phyloP scores from a whole-genome alignment of 2,113 vertebrate genomes.

The Nanorana parkeri region DNA sequence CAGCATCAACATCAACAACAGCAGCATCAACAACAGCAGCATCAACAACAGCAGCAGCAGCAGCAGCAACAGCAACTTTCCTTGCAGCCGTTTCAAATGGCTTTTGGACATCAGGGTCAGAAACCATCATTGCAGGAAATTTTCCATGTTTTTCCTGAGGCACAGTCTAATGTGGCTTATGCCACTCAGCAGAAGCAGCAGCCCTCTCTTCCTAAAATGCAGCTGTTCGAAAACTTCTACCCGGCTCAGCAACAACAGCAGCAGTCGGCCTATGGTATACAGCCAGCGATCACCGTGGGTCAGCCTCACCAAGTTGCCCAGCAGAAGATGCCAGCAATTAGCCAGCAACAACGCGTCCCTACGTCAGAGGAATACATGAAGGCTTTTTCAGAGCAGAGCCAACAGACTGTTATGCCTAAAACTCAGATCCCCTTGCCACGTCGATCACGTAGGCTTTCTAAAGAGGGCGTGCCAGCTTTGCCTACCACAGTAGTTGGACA shows the following conservation, averaged over 20 bases:
- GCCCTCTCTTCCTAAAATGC: constrained; percentile 64
- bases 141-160: constrained; percentile 86
- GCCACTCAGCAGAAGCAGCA: constrained; percentile 62
- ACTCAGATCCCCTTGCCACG: constrained; percentile 83
- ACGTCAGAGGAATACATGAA: constrained; percentile 75
- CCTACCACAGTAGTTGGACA: constrained; percentile 63
- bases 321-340: constrained; percentile 79
- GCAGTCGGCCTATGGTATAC: constrained; percentile 73
- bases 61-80: constrained; percentile 84
- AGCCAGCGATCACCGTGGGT: constrained; percentile 65
- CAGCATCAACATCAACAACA: constrained; percentile 75
- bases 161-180: constrained; percentile 69
- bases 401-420: constrained; percentile 78
- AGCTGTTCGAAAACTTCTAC: constrained; percentile 82
- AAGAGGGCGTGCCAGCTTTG: constrained; percentile 84
- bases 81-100: constrained; percentile 92
- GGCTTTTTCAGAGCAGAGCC: constrained; percentile 75
- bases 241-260: constrained; percentile 77
- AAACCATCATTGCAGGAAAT: constrained; percentile 83
- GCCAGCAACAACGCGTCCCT: constrained; percentile 73
- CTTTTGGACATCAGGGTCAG: constrained; percentile 90
- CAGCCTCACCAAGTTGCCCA: constrained; percentile 71
- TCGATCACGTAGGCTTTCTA: constrained; percentile 91
- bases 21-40: constrained; percentile 70
- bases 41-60: constrained; percentile 77